Conservation (phyloP, 1,140 invertebrate species). For the Pomacea maculata region DNA sequence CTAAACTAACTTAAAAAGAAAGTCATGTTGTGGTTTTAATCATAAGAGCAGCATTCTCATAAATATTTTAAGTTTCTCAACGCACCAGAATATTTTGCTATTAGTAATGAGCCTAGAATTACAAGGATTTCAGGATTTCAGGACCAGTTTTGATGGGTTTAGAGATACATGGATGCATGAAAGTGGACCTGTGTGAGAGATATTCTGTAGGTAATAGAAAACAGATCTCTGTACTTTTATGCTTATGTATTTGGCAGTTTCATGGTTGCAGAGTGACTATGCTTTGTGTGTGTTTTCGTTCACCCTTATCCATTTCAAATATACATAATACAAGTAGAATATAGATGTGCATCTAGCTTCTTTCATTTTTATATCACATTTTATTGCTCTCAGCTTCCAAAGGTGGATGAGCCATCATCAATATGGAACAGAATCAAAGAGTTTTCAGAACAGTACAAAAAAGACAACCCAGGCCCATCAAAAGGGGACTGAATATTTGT, state of each 20-base stretch:
- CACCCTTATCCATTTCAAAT: too few species aligned
- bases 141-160: neutral
- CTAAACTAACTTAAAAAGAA: neutral
- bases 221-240: too few species aligned
- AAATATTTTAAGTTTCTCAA: neutral
- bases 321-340: too few species aligned
- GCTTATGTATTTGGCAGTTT: too few species aligned
- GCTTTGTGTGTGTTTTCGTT: too few species aligned
- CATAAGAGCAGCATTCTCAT: neutral
- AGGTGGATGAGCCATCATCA: conserved; percentile 10
- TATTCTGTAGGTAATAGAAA: too few species aligned
- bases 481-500: neutral
- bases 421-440: conserved; percentile 16
- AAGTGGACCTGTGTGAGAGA: neutral
- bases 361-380: neutral
- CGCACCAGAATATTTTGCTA: neutral
- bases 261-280: too few species aligned
- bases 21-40: neutral
- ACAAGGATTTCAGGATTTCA: neutral
- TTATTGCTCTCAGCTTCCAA: conserved; percentile 11
- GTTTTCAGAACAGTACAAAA: conserved; percentile 21
- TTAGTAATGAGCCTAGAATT: neutral
- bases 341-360: too few species aligned
- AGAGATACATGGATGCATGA: neutral
- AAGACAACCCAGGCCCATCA: conserved; percentile 1